Evolutionary conservation across 2,113 vertebrate genomes (phyloP).

Genomic region (Oxyura jamaicensis): DNA sequence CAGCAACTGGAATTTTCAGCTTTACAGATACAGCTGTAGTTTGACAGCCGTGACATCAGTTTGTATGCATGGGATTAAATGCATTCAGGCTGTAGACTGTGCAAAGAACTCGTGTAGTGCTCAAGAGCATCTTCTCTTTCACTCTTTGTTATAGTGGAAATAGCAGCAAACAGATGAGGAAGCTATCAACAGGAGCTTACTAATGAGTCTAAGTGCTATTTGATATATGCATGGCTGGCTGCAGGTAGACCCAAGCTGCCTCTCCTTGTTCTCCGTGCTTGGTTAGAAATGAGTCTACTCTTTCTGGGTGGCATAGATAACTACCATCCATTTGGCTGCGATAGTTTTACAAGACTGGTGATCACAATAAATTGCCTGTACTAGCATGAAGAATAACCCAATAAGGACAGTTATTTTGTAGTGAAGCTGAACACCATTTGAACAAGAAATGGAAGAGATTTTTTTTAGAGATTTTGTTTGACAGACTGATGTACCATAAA

Average conservation of each 20-base stretch:
- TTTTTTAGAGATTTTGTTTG: neutral
- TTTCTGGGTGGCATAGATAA: neutral
- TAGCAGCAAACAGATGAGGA: neutral
- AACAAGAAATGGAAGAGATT: neutral
- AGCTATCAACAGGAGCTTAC: neutral
- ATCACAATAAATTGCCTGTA: neutral
- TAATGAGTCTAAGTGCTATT: neutral
- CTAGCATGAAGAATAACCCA: neutral
- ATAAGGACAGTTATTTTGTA: neutral
- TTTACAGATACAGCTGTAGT: neutral
- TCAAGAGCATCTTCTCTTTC: neutral
- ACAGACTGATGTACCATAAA: neutral
- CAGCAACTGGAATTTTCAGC: neutral
- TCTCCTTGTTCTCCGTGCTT: neutral
- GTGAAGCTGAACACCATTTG: neutral
- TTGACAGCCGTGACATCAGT: neutral
- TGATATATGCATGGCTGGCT: neutral
- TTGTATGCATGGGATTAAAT: rapidly evolving
- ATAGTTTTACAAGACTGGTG: neutral
- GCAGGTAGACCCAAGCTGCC: neutral
- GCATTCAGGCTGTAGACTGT: neutral
- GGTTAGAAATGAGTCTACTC: rapidly evolving
- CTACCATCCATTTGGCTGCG: neutral
- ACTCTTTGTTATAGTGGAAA: neutral
- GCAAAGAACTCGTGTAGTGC: neutral